phyloP scores from a whole-genome alignment of 2,888 invertebrate genomes.

The Gymnoscelis rufifasciata region DNA sequence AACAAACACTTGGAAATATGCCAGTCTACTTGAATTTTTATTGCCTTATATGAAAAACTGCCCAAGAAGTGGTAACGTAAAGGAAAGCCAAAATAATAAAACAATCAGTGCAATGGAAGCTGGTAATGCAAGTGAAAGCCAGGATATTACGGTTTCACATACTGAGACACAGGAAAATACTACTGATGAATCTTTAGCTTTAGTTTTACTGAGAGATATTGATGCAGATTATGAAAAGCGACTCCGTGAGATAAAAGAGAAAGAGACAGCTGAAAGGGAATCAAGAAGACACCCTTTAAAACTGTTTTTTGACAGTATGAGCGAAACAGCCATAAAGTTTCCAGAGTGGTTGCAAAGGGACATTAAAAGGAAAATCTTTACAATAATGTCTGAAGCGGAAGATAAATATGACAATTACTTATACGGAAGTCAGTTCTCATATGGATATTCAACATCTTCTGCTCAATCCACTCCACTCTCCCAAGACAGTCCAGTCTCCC shows the following conservation, averaged over 20 bases:
- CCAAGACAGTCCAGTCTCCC: too few species aligned
- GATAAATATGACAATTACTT: too few species aligned
- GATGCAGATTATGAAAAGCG: slow-evolving; percentile 14
- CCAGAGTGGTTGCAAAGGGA: slow-evolving; percentile 16
- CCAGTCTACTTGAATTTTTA: slow-evolving; percentile 2
- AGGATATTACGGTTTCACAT: slow-evolving; percentile 9
- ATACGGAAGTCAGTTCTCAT: too few species aligned
- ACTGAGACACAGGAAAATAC: slow-evolving; percentile 6
- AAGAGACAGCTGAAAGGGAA: slow-evolving; percentile 11
- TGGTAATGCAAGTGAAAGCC: slow-evolving; percentile 15
- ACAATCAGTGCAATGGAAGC: slow-evolving; percentile 12
- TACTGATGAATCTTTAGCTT: slow-evolving; percentile 8
- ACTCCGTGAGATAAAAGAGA: slow-evolving; percentile 11
- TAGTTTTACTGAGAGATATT: slow-evolving; percentile 12
- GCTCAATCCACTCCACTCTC: too few species aligned
- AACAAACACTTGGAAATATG: slow-evolving; percentile 3
- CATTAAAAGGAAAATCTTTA: slow-evolving; percentile 16
- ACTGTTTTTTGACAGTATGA: slow-evolving; percentile 14
- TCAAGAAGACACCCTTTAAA: slow-evolving; percentile 12
- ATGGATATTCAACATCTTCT: too few species aligned
- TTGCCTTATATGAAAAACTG: slow-evolving; percentile 22
- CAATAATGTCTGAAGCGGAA: slow-evolving; percentile 8
- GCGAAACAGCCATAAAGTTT: slow-evolving; percentile 13
- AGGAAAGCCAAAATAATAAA: slow-evolving; percentile 12
- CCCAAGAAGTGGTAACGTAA: slow-evolving; percentile 18